Base-by-base conservation (phyloP, 2,797 vertebrate genomes). In the Merluccius polli region DNA sequence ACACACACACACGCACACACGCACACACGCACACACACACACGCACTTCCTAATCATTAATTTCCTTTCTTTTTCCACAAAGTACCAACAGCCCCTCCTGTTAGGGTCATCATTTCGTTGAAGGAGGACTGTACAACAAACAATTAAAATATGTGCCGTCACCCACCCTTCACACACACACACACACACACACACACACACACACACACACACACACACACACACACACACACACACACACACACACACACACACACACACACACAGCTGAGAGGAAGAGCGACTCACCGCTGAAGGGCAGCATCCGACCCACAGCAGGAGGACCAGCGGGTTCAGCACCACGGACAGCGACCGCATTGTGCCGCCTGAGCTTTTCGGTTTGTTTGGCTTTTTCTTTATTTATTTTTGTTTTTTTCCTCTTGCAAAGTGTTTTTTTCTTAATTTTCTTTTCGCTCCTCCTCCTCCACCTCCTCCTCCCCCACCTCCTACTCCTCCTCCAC, bases 221-320 rank as follows among this genome's bases (percentile, higher is more conserved):
- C 44, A 48, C 44, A 48, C 11, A 13, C 11, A 59, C 52, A 59
- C 52, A 2, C 52, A 59, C 52, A 59, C 52, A 59, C 16, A 21
- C 16, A 59, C 52, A 32, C 67, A 32, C 12, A 16, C 67, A 69
- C 29, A 32, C 30, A 16, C 30, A 69, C 67, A 69, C 13, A 69
- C 13, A 69, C 30, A 30, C 13, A 31, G n/a, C 36, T 1, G 24
- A 65, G n/a, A 24, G n/a, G 52, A 24, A n/a, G 70, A 71, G 75
- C 73, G 82, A 88, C 87, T 87, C 95, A 98, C 97, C 96, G 91
- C 94, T 72, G 96, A 95, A 74, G 95, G 95, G 73, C 95, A 94
- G 87, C 93, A 94, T 82, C 94, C 95, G 81, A 95, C 92, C 73
- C 97, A 90, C 87, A 96, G 88, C 88, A 95, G 91, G 70, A 96